Conservation (phyloP, 2,888 invertebrate species). For the Phyllotreta cruciferae region DNA sequence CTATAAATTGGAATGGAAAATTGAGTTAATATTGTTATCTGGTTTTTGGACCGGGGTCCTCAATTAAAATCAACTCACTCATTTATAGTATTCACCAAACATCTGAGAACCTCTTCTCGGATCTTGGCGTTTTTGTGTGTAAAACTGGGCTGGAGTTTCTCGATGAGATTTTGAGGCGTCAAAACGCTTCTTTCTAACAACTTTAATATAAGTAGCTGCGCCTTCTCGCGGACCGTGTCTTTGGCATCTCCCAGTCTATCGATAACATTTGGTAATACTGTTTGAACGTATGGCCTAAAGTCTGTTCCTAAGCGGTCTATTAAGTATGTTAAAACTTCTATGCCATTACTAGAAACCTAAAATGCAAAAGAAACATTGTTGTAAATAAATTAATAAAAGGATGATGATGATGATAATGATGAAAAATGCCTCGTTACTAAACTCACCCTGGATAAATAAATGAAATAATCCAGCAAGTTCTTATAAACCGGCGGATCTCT, state of each 20-base stretch:
- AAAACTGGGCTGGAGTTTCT: conserved; percentile 73
- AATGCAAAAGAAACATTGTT: conserved; percentile 46
- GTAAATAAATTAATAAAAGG: neutral
- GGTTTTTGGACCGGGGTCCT: too few relatives aligned
- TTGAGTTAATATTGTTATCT: neutral
- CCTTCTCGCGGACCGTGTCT: conserved; percentile 69
- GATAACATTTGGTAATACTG: conserved; percentile 81
- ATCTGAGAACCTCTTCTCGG: conserved; percentile 84
- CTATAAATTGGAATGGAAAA: too few relatives aligned
- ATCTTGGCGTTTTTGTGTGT: conserved; percentile 93
- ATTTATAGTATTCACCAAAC: conserved; percentile 82
- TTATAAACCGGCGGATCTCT: conserved; percentile 4
- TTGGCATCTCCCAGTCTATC: conserved; percentile 72
- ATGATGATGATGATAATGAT: conserved; percentile 1
- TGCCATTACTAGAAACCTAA: conserved; percentile 89
- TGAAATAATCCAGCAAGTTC: conserved; percentile 23
- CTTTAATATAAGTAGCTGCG: conserved; percentile 74
- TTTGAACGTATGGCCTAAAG: conserved; percentile 85
- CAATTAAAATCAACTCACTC: conserved; percentile 72
- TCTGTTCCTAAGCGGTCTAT: conserved; percentile 87
- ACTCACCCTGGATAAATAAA: conserved; percentile 25
- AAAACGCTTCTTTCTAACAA: conserved; percentile 76
- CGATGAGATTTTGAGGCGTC: conserved; percentile 73
- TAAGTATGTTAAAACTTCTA: conserved; percentile 86
- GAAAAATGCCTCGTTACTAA: neutral